Percentiles rank a stretch among this genome's conserved stretches.
These are phyloP conservation scores for Brachionus manjavacas DNA, from an alignment of 1,140 invertebrate species.

Conservation along the genomic window DNA sequence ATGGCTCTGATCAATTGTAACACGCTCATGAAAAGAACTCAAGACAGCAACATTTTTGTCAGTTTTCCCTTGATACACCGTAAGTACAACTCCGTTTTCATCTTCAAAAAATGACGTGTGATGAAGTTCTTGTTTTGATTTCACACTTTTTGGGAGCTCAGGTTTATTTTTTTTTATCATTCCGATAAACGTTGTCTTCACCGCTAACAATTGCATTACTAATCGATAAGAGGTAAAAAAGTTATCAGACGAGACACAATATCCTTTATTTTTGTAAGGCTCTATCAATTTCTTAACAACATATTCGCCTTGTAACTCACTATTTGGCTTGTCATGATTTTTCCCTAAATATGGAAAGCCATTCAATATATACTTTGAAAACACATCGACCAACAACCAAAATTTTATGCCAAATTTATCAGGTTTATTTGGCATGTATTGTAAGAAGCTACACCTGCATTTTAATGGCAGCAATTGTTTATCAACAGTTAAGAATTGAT, in stretches of 20 bases:
- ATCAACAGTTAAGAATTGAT: conserved; percentile 14
- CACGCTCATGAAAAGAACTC: conserved; percentile 39
- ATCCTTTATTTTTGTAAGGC: conserved; percentile 11
- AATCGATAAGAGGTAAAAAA: conserved; percentile 16
- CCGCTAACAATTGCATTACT: neutral
- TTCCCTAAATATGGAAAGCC: conserved; percentile 2
- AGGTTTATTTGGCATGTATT: no score
- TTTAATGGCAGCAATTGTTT: conserved; percentile 1
- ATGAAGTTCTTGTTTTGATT: neutral
- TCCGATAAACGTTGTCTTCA: neutral
- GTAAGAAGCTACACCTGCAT: no score
- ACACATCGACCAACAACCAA: neutral
- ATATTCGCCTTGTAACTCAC: neutral
- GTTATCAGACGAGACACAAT: neutral
- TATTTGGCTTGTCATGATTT: neutral
- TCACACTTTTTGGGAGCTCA: neutral
- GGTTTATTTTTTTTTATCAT: neutral
- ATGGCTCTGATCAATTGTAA: neutral
- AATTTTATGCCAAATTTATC: no score
- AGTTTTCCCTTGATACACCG: conserved; percentile 46
- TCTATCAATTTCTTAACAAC: no score
- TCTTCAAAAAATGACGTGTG: neutral
- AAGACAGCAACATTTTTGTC: conserved; percentile 43
- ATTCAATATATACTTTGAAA: neutral
- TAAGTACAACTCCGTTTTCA: conserved; percentile 42